Evolutionary conservation across 1,140 invertebrate species (phyloP).

Genomic region (Bombus confusus): DNA sequence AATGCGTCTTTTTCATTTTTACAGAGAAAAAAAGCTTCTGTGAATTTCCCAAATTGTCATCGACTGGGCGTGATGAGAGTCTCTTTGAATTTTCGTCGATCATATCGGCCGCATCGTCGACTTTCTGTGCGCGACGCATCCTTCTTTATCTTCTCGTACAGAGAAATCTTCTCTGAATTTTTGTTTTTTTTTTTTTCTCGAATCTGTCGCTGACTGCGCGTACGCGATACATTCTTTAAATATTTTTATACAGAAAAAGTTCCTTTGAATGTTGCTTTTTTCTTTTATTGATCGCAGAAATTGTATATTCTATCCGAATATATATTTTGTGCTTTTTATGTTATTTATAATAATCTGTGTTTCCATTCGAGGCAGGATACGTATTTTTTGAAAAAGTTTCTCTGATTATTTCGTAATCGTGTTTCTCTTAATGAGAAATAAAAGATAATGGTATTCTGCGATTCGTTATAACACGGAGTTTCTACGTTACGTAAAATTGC

Average conservation of each 20-base stretch:
- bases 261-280: background rate
- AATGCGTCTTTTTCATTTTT: background rate
- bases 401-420: background rate
- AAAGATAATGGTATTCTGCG: background rate
- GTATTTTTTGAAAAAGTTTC: background rate
- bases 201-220: background rate
- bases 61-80: background rate
- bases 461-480: background rate
- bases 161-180: background rate
- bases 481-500: background rate
- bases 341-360: no score
- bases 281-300: no score
- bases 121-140: background rate
- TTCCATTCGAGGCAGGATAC: background rate
- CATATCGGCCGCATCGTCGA: no score
- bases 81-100: background rate
- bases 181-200: rapidly evolving
- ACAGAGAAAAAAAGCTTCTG: background rate
- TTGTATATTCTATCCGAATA: no score
- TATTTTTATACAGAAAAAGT: background rate
- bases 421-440: background rate
- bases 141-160: background rate
- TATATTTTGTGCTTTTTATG: background rate
- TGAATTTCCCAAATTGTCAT: background rate
- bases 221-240: background rate